phyloP scores from a whole-genome alignment of 2,113 vertebrate species.

The Oplegnathus fasciatus region DNA sequence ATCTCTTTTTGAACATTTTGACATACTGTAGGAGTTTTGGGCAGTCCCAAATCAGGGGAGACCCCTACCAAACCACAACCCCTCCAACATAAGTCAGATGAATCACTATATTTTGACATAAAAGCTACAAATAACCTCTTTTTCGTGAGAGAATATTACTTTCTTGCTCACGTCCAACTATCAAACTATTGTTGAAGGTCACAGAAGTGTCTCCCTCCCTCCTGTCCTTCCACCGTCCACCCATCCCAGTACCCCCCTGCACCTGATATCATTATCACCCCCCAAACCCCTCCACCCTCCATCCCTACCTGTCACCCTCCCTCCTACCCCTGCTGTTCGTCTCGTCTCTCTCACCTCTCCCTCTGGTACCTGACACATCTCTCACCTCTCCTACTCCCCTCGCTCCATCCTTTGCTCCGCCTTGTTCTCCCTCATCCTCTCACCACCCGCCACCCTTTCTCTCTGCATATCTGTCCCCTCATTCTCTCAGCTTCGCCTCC shows the following conservation, averaged over 20 bases:
- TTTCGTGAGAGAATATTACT: not conserved
- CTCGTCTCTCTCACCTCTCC: constrained; percentile 58
- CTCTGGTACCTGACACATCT: constrained; percentile 68
- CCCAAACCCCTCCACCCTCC: constrained; percentile 43
- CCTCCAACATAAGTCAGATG: not conserved
- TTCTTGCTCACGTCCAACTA: not conserved
- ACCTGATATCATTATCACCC: constrained; percentile 73
- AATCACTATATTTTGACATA: not conserved
- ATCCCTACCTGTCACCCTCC: constrained; percentile 62
- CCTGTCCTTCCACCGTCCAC: constrained; percentile 35
- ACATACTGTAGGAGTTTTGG: not conserved
- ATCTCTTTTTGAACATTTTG: constrained; percentile 8
- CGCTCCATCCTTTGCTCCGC: constrained; percentile 26
- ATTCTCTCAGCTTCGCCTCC: constrained; percentile 22
- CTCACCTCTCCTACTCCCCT: constrained; percentile 56
- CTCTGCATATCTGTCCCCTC: constrained; percentile 38
- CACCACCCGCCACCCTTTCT: constrained; percentile 21
- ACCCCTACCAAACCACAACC: not conserved
- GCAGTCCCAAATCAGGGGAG: not conserved
- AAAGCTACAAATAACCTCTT: not conserved
- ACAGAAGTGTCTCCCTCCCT: constrained; percentile 49
- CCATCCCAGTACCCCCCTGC: constrained; percentile 39
- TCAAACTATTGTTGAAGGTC: constrained; percentile 71
- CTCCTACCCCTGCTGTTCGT: constrained; percentile 57
- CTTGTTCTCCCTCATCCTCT: constrained; percentile 17